Percentiles rank a stretch among this genome's conserved stretches.
Conservation (phyloP, 2,797 vertebrate species). For the Labeo calbasu region DNA sequence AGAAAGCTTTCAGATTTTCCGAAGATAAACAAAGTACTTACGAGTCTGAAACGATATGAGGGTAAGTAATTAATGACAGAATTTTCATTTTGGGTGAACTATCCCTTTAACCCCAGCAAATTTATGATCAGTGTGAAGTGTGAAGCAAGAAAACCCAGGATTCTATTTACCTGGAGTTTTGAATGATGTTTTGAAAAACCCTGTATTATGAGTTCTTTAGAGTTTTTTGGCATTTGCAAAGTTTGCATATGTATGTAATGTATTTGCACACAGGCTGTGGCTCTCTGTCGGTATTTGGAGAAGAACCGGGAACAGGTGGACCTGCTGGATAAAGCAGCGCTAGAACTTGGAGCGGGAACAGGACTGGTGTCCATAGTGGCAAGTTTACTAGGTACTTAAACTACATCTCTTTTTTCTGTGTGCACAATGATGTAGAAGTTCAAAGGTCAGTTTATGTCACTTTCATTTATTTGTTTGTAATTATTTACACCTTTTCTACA, state of each 20-base stretch:
- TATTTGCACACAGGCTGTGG: conserved; percentile 78
- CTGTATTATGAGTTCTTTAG: neutral
- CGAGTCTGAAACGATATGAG: too few species aligned
- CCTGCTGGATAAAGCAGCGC: conserved; percentile 83
- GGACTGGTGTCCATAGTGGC: conserved; percentile 91
- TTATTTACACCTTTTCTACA: neutral
- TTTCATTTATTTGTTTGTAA: neutral
- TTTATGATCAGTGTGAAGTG: too few species aligned
- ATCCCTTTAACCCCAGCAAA: too few species aligned
- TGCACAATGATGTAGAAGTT: too few species aligned
- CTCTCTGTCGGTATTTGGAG: conserved; percentile 90
- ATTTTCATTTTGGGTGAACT: too few species aligned
- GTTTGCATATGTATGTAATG: neutral
- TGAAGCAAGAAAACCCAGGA: too few species aligned
- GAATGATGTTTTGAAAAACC: neutral
- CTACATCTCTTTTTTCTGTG: neutral
- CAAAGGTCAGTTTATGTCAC: neutral
- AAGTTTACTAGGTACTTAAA: conserved; percentile 85
- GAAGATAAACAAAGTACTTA: too few species aligned
- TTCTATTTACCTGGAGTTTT: neutral
- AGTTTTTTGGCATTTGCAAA: neutral
- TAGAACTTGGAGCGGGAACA: conserved; percentile 94
- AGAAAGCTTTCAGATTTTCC: too few species aligned
- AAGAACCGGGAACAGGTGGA: conserved; percentile 85
- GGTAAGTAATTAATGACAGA: too few species aligned